Conservation (phyloP, 2,888 invertebrate genomes). For the Bursaphelenchus okinawaensis region DNA sequence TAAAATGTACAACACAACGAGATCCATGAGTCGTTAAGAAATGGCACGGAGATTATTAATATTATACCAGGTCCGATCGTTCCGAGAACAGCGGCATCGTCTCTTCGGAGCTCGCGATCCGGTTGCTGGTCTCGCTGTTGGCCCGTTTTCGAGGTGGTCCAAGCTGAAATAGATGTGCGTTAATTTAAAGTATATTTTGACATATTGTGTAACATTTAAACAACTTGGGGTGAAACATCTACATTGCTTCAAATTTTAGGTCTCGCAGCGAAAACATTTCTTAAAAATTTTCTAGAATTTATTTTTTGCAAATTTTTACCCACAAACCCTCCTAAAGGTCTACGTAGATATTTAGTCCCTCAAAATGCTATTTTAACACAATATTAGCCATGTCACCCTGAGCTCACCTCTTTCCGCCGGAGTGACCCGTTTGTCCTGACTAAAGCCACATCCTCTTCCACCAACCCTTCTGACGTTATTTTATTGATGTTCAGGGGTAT, state of each 20-base stretch:
- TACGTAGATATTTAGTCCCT: too few relatives aligned
- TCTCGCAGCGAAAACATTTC: too few relatives aligned
- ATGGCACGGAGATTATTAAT: not conserved
- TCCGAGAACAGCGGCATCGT: not conserved
- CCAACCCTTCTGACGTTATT: slow-evolving; percentile 20
- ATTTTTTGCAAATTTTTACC: too few relatives aligned
- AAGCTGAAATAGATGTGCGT: slow-evolving; percentile 16
- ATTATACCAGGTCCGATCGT: not conserved
- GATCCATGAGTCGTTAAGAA: not conserved
- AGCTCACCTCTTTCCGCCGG: slow-evolving; percentile 12
- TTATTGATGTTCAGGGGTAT: slow-evolving; percentile 19
- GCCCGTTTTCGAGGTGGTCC: slow-evolving; percentile 6
- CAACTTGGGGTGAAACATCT: too few relatives aligned
- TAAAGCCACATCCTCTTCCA: slow-evolving; percentile 23
- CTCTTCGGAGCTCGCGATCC: not conserved
- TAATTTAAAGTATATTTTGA: too few relatives aligned
- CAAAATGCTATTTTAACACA: too few relatives aligned
- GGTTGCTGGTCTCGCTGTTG: slow-evolving; percentile 17
- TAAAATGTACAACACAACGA: not conserved
- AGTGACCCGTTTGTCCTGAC: slow-evolving; percentile 21
- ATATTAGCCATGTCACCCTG: too few relatives aligned
- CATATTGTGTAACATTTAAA: too few relatives aligned
- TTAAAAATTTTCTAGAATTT: too few relatives aligned
- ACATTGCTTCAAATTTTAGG: too few relatives aligned
- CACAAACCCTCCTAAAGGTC: too few relatives aligned